Base-by-base conservation (phyloP, 2,888 invertebrate species). In the Geotrupes spiniger region DNA sequence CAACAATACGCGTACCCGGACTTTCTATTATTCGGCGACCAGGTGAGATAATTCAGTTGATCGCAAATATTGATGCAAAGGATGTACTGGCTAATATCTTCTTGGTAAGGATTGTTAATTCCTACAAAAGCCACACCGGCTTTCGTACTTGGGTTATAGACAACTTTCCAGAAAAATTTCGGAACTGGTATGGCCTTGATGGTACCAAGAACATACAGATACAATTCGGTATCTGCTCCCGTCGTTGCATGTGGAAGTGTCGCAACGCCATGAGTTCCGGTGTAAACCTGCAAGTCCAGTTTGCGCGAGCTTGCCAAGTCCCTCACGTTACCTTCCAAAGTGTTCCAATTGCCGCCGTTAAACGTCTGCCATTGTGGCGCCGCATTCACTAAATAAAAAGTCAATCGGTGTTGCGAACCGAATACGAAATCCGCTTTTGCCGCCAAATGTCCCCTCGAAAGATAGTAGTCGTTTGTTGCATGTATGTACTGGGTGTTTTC, bases 301-400 rank as follows among this genome's bases (percentile, higher is more conserved):
- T 64, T 57, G 8, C 69, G 64, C 17, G 62, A 61, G 1, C 58
- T 58, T 0, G 76, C 77, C 51, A 74, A 76, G 10, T 63, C 62
- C 44, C 81, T 70, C 4, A 77, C 68, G 47, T 70, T 68, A 9
- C 56, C 58, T 66, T 83, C 82, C 10, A 79, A 63, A 1, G 58
- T 58, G 33, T 73, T 68, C 83, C 83, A 83, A 54, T 79, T 81
- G 9, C 76, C 76, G 0, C 68, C 76, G 60, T 84, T 84, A 60
- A 83, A 80, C 2, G 68, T 70, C 57, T 82, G 80, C 84, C 84
- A 86, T 56, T 86, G 85, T 1, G 85, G 84, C 1, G 81, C 80
- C 1, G 76, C 77, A 60, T 86, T 86, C 38, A 83, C 70, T 60
- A 80, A 84, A 65, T 80, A 81, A 68, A 83, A 85, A 0, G 81